Percentiles rank a stretch among this genome's conserved stretches.
These are phyloP conservation scores for Anhinga anhinga DNA, from an alignment of 2,113 vertebrate genomes.

Conservation along the genomic window DNA sequence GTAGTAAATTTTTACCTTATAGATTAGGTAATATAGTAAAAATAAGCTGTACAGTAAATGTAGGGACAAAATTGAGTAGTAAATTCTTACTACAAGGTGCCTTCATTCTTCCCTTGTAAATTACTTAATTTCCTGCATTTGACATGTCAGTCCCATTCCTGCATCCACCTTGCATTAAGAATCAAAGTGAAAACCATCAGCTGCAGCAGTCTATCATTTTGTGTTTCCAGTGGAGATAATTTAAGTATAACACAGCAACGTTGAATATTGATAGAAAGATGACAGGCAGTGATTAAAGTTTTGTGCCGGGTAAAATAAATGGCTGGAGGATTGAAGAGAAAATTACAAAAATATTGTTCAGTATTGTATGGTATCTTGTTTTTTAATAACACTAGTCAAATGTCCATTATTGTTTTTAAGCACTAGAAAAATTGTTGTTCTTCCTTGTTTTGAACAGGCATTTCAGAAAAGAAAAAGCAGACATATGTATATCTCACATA, in stretches of 20 bases:
- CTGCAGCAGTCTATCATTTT: constrained; percentile 54
- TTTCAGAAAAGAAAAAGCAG: neutral
- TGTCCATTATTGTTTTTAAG: constrained; percentile 56
- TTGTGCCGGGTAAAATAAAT: constrained; percentile 54
- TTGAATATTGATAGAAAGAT: constrained; percentile 72
- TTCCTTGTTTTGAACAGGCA: constrained; percentile 23
- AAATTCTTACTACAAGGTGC: constrained; percentile 53
- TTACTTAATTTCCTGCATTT: constrained; percentile 41
- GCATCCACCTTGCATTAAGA: constrained; percentile 21
- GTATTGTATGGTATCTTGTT: constrained; percentile 7
- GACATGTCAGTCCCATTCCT: neutral
- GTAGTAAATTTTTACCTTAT: constrained; percentile 10
- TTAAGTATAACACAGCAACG: constrained; percentile 43
- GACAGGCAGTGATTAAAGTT: constrained; percentile 69
- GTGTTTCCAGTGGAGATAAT: constrained; percentile 71
- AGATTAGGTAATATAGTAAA: constrained; percentile 39
- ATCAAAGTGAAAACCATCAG: constrained; percentile 34
- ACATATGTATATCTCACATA: neutral
- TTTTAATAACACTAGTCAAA: constrained; percentile 71
- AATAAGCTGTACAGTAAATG: constrained; percentile 6
- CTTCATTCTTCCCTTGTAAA: constrained; percentile 48
- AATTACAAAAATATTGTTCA: constrained; percentile 16
- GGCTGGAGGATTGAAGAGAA: constrained; percentile 55
- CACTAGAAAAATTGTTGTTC: constrained; percentile 30
- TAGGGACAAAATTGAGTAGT: constrained; percentile 43